Conservation (phyloP, 2,888 invertebrate genomes). For the Cerastoderma edule region DNA sequence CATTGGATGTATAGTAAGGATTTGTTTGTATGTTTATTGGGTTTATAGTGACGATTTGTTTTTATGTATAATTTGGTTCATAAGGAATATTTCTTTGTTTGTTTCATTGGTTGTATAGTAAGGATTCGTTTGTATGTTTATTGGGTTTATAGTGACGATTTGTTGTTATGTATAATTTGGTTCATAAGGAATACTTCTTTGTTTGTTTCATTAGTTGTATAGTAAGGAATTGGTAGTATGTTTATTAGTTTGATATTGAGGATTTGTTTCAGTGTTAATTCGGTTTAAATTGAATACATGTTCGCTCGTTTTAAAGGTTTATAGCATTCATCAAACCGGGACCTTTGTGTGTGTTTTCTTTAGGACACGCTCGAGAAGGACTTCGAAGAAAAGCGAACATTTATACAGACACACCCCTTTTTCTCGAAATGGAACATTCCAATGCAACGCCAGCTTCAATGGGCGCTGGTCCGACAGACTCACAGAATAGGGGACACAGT, state of each 20-base stretch:
- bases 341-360: not conserved
- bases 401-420: slow-evolving; percentile 66
- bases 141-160: not conserved
- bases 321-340: not conserved
- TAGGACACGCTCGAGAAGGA: slow-evolving; percentile 58
- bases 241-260: not conserved
- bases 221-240: not conserved
- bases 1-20: no score
- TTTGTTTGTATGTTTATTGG: no score
- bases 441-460: slow-evolving; percentile 53
- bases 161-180: not conserved
- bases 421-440: slow-evolving; percentile 61
- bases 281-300: not conserved
- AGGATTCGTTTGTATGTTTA: no score
- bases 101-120: no score
- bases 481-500: slow-evolving; percentile 51
- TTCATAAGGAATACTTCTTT: not conserved
- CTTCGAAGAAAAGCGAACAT: slow-evolving; percentile 58
- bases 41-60: no score
- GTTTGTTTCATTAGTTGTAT: not conserved
- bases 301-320: not conserved
- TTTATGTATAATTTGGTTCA: no score
- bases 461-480: slow-evolving; percentile 46
- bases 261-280: not conserved
- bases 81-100: no score